Evolutionary conservation across 1,140 invertebrate genomes (phyloP).

Genomic region (Homarus americanus): DNA sequence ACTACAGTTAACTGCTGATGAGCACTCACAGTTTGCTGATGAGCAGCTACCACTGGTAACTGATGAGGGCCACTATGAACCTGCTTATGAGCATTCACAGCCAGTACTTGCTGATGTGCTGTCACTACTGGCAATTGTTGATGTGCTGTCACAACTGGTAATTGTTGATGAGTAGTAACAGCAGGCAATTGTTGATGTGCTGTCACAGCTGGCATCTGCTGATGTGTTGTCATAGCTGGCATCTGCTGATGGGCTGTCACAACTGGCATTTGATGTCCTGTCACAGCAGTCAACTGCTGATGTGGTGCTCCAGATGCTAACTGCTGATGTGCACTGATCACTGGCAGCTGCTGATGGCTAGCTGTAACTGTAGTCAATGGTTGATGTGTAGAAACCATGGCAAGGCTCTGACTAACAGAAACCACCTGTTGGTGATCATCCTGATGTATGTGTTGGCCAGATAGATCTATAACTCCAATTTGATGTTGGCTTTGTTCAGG

Average conservation of each 20-base stretch:
- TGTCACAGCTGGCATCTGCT: constrained; percentile 24
- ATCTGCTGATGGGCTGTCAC: constrained; percentile 42
- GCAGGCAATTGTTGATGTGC: constrained; percentile 47
- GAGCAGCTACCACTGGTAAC: constrained; percentile 53
- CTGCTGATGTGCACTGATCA: constrained; percentile 30
- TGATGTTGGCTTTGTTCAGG: constrained; percentile 38
- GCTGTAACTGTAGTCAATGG: constrained; percentile 4
- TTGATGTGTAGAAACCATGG: constrained; percentile 25
- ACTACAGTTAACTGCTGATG: constrained; percentile 41
- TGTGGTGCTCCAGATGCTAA: constrained; percentile 31
- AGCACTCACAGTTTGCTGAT: constrained; percentile 35
- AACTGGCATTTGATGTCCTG: constrained; percentile 1
- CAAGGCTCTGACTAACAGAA: constrained; percentile 1
- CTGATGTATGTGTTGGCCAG: constrained; percentile 56
- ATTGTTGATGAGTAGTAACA: constrained; percentile 43
- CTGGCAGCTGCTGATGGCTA: constrained; percentile 33
- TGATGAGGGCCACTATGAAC: constrained; percentile 37
- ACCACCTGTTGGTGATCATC: constrained; percentile 24
- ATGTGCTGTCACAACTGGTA: constrained; percentile 16
- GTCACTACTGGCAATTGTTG: constrained; percentile 21
- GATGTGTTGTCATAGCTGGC: constrained; percentile 17
- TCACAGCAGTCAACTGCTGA: constrained; percentile 19
- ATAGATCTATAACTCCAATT: constrained; percentile 66
- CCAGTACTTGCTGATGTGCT: constrained; percentile 38
- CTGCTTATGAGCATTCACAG: constrained; percentile 29